phyloP scores from a whole-genome alignment of 2,113 vertebrate species.

The Vulpes vulpes region DNA sequence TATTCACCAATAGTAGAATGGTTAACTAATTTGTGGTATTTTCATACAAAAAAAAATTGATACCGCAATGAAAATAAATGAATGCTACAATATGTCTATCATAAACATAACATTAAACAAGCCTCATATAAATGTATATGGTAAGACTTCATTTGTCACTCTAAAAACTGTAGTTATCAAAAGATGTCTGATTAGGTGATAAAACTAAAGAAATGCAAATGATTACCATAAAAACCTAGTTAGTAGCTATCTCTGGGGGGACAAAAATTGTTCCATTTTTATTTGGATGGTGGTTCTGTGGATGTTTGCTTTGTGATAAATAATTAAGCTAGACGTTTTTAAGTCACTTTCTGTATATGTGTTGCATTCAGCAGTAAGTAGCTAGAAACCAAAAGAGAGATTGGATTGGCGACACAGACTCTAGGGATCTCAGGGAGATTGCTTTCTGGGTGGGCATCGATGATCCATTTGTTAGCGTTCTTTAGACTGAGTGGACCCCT shows the following conservation, averaged over 20 bases:
- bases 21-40: slow-evolving; percentile 20
- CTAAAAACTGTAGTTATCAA: neutral
- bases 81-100: neutral
- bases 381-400: neutral
- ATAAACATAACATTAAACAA: neutral
- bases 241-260: neutral
- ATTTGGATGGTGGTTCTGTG: neutral
- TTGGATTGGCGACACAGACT: neutral
- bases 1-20: neutral
- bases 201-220: slow-evolving; percentile 25
- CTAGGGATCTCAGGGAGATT: neutral
- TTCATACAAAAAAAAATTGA: slow-evolving; percentile 33
- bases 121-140: neutral
- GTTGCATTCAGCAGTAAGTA: neutral
- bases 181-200: neutral
- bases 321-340: neutral
- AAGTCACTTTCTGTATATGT: neutral
- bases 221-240: neutral
- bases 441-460: neutral
- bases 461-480: neutral
- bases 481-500: neutral
- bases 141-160: neutral
- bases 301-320: neutral
- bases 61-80: slow-evolving; percentile 28
- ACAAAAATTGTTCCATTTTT: neutral